Evolutionary conservation across 2,797 vertebrate genomes (phyloP), one percentile per base, ranked within the genome.

Genomic region (Myotis myotis): DNA sequence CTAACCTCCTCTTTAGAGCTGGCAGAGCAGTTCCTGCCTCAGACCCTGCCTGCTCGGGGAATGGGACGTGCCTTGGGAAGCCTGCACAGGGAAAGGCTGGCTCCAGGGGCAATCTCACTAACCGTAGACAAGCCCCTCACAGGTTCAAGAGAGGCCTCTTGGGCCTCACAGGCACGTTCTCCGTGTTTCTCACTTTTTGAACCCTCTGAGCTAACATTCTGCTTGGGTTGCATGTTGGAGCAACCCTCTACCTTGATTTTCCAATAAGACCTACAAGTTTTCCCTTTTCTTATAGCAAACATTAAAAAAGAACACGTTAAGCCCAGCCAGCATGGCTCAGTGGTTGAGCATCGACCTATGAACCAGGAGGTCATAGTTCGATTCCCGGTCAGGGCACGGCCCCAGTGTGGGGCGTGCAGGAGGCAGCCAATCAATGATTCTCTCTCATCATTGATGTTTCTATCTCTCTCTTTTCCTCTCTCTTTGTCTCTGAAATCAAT

Each of bases 231-330:
- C 44, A 11, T 36, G 4, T 22, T 38, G 53, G 36, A 92, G 22
- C 51, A 89, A 44, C 60, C 38, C 36, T 62, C 47, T 93, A 20
- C 57, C 55, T 68, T 87, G 49, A 60, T 78, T 97, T 91, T 72
- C 57, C 82, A 93, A 47, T 51, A 33, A 70, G 3, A 60, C 87
- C 28, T 41, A 53, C 3, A 84, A 33, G 30, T 36, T 30, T 79
- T 60, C 25, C 13, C 38, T 72, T 85, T 90, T 62, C 47, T 49
- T 72, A 36, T 0, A 83, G 51, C 53, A 91, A 49, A 92, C 30
- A 55, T 68, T 92, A n/a, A 53, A 92, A 92, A 76, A 41, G 3
- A 92, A 47, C 28, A 57, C 8, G 23, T 64, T 51, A 87, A 82
- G 44, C 57, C 11, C 57, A 60, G 57, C 25, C 57, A 60, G 57